phyloP scores from a whole-genome alignment of 2,113 vertebrate species.

The Athene cunicularia region DNA sequence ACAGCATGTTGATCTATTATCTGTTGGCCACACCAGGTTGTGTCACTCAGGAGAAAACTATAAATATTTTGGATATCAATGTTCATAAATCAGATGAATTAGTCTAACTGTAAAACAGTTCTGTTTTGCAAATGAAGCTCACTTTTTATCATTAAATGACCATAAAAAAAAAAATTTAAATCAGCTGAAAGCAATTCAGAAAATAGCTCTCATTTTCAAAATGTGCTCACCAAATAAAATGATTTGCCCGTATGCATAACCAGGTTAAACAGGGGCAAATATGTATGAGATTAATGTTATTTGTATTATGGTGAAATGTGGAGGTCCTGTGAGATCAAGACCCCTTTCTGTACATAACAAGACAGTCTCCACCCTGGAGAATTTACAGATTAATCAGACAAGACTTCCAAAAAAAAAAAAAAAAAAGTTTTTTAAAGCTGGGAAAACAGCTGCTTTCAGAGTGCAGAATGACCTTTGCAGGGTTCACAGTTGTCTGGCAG shows the following conservation, averaged over 20 bases:
- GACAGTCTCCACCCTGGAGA: background rate
- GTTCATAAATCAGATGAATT: background rate
- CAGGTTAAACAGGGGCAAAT: background rate
- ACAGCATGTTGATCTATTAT: background rate
- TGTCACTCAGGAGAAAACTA: background rate
- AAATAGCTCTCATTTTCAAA: conserved; percentile 8
- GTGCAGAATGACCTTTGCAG: background rate
- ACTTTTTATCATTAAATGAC: background rate
- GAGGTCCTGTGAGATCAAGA: background rate
- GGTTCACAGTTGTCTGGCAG: background rate
- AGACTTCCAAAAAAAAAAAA: background rate
- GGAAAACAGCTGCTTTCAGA: background rate
- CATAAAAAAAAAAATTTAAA: background rate
- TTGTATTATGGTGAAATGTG: background rate
- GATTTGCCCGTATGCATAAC: background rate
- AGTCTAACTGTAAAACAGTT: background rate
- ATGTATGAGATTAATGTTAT: background rate
- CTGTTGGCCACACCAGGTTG: background rate
- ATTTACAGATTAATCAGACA: background rate
- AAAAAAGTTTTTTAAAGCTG: background rate
- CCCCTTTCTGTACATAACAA: background rate
- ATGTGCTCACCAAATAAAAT: background rate
- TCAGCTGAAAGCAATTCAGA: background rate
- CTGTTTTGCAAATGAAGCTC: background rate
- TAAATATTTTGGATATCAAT: background rate